Percentiles rank a stretch among this genome's conserved stretches.
These are phyloP conservation scores for Propsilocerus akamusi DNA, from an alignment of 1,140 invertebrate genomes.

Conservation along the genomic window DNA sequence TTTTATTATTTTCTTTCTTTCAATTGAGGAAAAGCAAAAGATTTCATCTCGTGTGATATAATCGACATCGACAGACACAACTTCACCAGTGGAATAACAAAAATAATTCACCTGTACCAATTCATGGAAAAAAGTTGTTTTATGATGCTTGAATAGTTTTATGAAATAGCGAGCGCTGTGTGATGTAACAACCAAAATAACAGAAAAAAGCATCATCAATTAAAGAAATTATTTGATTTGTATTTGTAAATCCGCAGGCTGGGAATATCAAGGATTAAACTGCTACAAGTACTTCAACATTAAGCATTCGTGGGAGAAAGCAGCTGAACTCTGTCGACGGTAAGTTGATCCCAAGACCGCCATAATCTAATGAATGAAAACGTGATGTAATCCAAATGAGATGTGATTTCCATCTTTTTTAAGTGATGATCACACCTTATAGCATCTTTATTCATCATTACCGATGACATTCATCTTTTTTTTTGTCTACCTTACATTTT, in stretches of 20 bases:
- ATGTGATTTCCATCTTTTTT: not conserved
- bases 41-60: not conserved
- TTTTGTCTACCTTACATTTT: not conserved
- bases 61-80: not conserved
- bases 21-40: no score
- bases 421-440: not conserved
- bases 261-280: conserved; percentile 76
- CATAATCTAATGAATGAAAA: not conserved
- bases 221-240: conserved; percentile 15
- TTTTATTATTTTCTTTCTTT: not conserved
- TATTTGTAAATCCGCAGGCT: conserved; percentile 50
- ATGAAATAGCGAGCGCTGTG: no score
- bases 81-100: not conserved
- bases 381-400: not conserved
- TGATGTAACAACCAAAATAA: no score
- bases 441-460: not conserved
- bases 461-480: not conserved
- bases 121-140: not conserved
- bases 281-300: conserved; percentile 95
- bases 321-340: conserved; percentile 84
- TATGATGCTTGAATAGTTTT: not conserved
- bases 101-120: not conserved
- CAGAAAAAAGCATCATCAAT: no score
- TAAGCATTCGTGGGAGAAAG: conserved; percentile 88
- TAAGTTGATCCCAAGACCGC: conserved; percentile 27